Conservation (phyloP, 92 coral and sea anemone genomes). For the Epizoanthus illoricatus region DNA sequence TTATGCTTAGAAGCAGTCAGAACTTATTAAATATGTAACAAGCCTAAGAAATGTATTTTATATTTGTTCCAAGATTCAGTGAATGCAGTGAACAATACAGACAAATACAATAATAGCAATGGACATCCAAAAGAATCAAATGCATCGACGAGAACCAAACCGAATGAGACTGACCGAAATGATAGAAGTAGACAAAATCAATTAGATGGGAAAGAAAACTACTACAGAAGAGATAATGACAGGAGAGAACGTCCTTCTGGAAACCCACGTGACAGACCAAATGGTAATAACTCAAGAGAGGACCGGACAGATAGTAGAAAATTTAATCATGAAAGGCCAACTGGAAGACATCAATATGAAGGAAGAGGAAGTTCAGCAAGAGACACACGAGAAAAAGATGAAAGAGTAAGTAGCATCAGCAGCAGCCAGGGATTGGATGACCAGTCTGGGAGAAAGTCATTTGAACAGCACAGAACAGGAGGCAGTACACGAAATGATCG, state of each 20-base stretch:
- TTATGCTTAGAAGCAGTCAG: too few species aligned
- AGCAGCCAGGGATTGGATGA: slow-evolving; percentile 17
- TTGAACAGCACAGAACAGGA: slow-evolving; percentile 22
- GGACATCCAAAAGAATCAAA: slow-evolving; percentile 32
- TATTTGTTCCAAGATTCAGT: not conserved
- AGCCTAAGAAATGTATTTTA: too few species aligned
- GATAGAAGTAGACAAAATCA: slow-evolving; percentile 39
- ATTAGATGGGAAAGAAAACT: slow-evolving; percentile 26
- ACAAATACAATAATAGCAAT: slow-evolving; percentile 7
- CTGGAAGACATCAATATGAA: slow-evolving; percentile 43
- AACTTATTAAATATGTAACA: too few species aligned
- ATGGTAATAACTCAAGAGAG: slow-evolving; percentile 2
- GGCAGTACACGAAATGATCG: not conserved
- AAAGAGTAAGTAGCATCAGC: slow-evolving; percentile 15
- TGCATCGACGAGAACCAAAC: slow-evolving; percentile 37
- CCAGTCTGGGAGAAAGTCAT: slow-evolving; percentile 20
- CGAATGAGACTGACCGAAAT: slow-evolving; percentile 32
- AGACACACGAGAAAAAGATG: slow-evolving; percentile 39
- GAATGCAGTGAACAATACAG: slow-evolving; percentile 4
- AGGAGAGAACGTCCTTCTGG: slow-evolving; percentile 8
- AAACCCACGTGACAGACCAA: slow-evolving; percentile 19
- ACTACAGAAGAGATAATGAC: slow-evolving; percentile 20
- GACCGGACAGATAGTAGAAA: slow-evolving; percentile 26
- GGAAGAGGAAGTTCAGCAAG: slow-evolving; percentile 30
- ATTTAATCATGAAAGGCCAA: slow-evolving; percentile 47